Evolutionary conservation across 2,113 vertebrate species (phyloP), one percentile per base, ranked within the genome.

Genomic region (Mustela nigripes): DNA sequence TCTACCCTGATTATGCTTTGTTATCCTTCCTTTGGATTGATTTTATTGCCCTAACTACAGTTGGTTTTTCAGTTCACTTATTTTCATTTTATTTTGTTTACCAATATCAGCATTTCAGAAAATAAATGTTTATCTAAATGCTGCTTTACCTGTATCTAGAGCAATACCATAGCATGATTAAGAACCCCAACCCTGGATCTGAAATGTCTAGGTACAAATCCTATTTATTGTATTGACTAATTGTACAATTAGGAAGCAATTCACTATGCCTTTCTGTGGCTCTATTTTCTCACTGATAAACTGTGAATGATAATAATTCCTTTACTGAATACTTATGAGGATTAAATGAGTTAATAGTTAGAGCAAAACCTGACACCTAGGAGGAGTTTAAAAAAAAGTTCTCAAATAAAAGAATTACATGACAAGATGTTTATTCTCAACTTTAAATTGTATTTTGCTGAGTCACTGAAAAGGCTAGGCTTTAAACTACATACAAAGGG

Each of bases 41-140:
- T 71, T 39, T 74, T 81, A 9, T 28, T 42, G 42, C 26, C n/a
- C 16, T 65, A 73, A 73, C 16, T 74, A 76, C 21, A 92, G n/a
- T 7, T 74, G 16, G 18, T 65, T 76, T n/a, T 11, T 74, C 65
- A 56, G 21, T 36, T 58, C 33, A 36, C 33, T 33, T 73, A 74
- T 22, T 89, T 88, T 74, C 16, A 81, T n/a, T 65, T n/a, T 87
- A 48, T 81, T 89, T 62, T 73, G 24, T 65, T 85, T 88, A 88
- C 28, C 31, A 71, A 39, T 62, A 33, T 28, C 22, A 31, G 33
- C 5, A 33, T 60, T 88, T 62, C 60, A 79, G 53, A 80, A 33
- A 60, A 45, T 45, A 79, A 84, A 28, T 56, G 12, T 71, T 60
- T 67, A 24, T 26, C 63, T 92, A 28, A 87, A 87, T 26, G 19